A percentile compares a stretch with the other conserved stretches of the same genome.
Conservation (phyloP, 2,113 vertebrate genomes). For the Cacatua alba region DNA sequence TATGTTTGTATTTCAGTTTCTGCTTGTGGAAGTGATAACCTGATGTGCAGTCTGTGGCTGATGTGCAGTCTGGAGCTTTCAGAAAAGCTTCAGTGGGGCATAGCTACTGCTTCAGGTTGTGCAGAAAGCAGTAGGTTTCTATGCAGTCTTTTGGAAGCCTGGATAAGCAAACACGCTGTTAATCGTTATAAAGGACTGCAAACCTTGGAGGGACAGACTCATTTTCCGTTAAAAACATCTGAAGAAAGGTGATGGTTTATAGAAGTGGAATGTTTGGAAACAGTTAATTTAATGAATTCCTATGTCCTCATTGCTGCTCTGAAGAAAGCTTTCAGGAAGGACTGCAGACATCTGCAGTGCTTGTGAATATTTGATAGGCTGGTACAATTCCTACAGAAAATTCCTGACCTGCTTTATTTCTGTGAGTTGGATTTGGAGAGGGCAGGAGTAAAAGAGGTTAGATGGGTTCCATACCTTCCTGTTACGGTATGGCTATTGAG, state of each 20-base stretch:
- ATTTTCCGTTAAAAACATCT: background rate
- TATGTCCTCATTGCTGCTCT: background rate
- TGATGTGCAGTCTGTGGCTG: background rate
- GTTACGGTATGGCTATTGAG: background rate
- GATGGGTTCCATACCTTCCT: background rate
- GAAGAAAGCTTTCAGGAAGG: constrained; percentile 42
- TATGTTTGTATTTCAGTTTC: background rate
- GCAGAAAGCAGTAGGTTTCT: background rate
- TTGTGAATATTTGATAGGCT: constrained; percentile 66
- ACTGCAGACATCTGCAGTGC: constrained; percentile 70
- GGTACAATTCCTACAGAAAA: constrained; percentile 32
- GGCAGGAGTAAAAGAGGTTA: background rate
- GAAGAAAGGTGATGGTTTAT: background rate
- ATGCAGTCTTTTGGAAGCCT: background rate
- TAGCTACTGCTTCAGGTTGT: background rate
- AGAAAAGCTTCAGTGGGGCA: background rate
- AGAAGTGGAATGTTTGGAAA: background rate
- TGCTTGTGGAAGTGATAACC: background rate
- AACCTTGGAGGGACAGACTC: background rate
- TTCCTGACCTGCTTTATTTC: constrained; percentile 40
- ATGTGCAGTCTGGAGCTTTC: background rate
- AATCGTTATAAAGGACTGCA: background rate
- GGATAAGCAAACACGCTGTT: background rate
- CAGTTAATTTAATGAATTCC: constrained; percentile 23
- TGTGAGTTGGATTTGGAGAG: background rate